Evolutionary conservation across 1,140 invertebrate species (phyloP), one percentile per base, ranked within the genome.

Genomic region (Berghia stephanieae): DNA sequence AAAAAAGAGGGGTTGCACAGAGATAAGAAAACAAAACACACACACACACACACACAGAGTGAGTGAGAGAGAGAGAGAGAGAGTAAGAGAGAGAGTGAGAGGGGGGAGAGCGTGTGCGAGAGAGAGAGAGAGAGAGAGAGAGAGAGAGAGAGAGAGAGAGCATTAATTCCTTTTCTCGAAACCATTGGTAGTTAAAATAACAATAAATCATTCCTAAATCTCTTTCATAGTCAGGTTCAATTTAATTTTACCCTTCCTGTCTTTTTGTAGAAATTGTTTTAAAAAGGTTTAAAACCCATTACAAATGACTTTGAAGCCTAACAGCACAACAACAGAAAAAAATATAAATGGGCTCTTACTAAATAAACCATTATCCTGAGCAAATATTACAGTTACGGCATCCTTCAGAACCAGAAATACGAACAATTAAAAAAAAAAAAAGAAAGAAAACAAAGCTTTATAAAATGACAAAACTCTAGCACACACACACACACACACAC

Each of bases 51-150:
- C 8, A 69, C 18, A 40, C 18, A 69, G 27, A 69, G 36, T 18
- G 43, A 18, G 46, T 36, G 44, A 46, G 66, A 77, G 38, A 71
- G 49, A 70, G 3, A 77, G 43, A 49, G 0, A 52, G 49, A 55
- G 34, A 60, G 40, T 57, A 38, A 71, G 52, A n/a, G 71, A n/a
- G 46, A n/a, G 46, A 24, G 44, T 1, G 44, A n/a, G 44, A 67
- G 34, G 27, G 13, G 27, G 57, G 2, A n/a, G n/a, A n/a, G n/a
- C n/a, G n/a, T n/a, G n/a, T n/a, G n/a, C n/a, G n/a, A n/a, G n/a
- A n/a, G n/a, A 60, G 57, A 60, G 57, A 60, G 57, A 60, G 57
- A 60, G 57, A 60, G 57, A 60, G 57, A 60, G 57, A 60, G 57
- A 60, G 57, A 60, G 57, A 2, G 2, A 60, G 57, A 2, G 57